Base-by-base conservation (phyloP, 2,888 invertebrate genomes). In the Rotaria macrura region DNA sequence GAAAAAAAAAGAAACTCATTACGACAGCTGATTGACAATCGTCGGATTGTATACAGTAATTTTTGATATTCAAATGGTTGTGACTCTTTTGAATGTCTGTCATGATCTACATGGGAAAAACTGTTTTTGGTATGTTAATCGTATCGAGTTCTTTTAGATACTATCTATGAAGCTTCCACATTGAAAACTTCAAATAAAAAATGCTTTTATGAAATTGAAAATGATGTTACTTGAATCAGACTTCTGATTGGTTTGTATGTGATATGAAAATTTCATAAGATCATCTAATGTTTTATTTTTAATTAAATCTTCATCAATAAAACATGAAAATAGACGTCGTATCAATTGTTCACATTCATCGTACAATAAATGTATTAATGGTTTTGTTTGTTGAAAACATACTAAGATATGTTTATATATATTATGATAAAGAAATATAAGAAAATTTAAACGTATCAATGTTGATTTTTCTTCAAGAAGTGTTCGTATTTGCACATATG, bases 381-480 rank as follows among this genome's bases (percentile, higher is more conserved):
- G 79, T 43, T 43, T 25, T n/a, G 25, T 43, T 79, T 79, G 79
- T 79, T 79, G 79, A 79, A 79, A 43, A 40, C 79, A 79, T 25
- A n/a, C 9, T n/a, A 79, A 43, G 34, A 79, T 43, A n/a, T 43
- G 7, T 43, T 79, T 5, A 79, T 43, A 79, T 40, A 79, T 79
- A 43, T 40, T 40, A n/a, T 43, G 10, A n/a, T 40, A 43, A 43
- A 79, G 25, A 79, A 43, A 79, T 25, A 79, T 10, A 40, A 79
- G 43, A 79, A 79, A 79, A 25, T 79, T 25, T 40, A 79, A 79
- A 43, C n/a, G 43, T n/a, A n/a, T 79, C 25, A 43, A n/a, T n/a
- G 34, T 10, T 12, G n/a, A n/a, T 43, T 25, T 79, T 0, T 7
- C 12, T 79, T 40, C 25, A 40, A 79, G 25, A 25, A n/a, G 3